phyloP scores from a whole-genome alignment of 2,888 invertebrate genomes.

The Ophion obscuratus region DNA sequence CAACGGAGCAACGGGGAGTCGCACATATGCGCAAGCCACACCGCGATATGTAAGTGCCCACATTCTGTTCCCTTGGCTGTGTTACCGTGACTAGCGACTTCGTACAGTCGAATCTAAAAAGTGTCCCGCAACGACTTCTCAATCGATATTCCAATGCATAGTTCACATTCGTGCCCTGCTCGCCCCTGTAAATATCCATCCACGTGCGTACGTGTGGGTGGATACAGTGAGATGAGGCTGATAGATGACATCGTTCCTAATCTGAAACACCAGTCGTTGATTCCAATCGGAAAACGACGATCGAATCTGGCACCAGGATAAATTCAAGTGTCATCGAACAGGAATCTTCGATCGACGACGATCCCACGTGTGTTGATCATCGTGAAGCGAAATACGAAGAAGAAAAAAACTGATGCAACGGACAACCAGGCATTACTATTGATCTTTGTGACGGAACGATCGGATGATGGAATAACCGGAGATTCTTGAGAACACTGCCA shows the following conservation, averaged over 20 bases:
- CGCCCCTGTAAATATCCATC: too few relatives aligned
- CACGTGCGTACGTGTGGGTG: too few relatives aligned
- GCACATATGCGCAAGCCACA: constrained; percentile 77
- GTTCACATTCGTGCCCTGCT: too few relatives aligned
- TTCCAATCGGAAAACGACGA: constrained; percentile 46
- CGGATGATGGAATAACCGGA: constrained; percentile 6
- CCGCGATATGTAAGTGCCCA: constrained; percentile 81
- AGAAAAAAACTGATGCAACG: too few relatives aligned
- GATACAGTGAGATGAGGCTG: constrained; percentile 6
- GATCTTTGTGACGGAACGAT: constrained; percentile 38
- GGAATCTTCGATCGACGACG: neutral
- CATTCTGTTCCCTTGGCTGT: constrained; percentile 76
- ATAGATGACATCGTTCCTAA: constrained; percentile 41
- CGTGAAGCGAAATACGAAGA: too few relatives aligned
- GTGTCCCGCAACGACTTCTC: constrained; percentile 13
- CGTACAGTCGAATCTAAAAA: constrained; percentile 77
- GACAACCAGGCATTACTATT: constrained; percentile 9
- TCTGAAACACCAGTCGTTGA: constrained; percentile 45
- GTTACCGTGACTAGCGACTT: constrained; percentile 58
- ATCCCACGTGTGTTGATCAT: neutral
- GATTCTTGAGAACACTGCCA: constrained; percentile 46
- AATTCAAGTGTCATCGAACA: too few relatives aligned
- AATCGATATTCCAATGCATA: constrained; percentile 24
- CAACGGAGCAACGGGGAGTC: constrained; percentile 41
- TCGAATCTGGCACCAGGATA: constrained; percentile 6